Percentiles rank a stretch among this genome's conserved stretches.
Conservation (phyloP, 2,797 vertebrate species). For the Cynopterus sphinx region DNA sequence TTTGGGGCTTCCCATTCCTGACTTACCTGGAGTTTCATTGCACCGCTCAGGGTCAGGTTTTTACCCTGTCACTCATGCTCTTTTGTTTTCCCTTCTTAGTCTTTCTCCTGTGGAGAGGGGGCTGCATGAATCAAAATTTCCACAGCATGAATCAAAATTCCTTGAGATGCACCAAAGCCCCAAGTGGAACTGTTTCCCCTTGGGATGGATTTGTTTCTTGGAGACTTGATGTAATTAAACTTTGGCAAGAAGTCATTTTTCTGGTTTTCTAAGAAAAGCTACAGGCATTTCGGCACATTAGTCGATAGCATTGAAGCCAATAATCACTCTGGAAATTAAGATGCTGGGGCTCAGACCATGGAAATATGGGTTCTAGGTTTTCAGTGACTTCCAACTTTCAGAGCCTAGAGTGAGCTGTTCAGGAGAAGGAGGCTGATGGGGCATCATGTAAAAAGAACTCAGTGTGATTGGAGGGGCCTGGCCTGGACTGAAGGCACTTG, state of each 20-base stretch:
- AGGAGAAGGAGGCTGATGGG: background rate
- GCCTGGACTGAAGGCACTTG: accelerated
- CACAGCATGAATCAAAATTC: background rate
- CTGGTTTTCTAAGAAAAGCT: conserved; percentile 31
- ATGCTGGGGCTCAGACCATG: background rate
- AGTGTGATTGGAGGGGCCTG: too few relatives aligned
- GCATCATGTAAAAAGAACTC: accelerated
- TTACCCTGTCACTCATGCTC: background rate
- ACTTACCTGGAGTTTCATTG: background rate
- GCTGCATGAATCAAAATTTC: background rate
- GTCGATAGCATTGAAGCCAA: background rate
- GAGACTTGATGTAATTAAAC: background rate
- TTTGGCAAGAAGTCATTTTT: conserved; percentile 44
- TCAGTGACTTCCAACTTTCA: background rate
- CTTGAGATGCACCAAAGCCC: background rate
- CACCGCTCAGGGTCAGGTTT: background rate
- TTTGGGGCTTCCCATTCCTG: background rate
- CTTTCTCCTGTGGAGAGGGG: background rate
- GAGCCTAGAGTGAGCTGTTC: background rate
- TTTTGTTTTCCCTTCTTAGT: background rate
- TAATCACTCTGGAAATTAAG: background rate
- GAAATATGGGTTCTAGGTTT: background rate
- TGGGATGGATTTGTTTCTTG: background rate
- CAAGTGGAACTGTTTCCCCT: background rate
- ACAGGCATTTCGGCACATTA: background rate